Evolutionary conservation across 92 coral and sea anemone species (phyloP), one percentile per base, ranked within the genome.

Genomic region (Zoanthus sociatus): DNA sequence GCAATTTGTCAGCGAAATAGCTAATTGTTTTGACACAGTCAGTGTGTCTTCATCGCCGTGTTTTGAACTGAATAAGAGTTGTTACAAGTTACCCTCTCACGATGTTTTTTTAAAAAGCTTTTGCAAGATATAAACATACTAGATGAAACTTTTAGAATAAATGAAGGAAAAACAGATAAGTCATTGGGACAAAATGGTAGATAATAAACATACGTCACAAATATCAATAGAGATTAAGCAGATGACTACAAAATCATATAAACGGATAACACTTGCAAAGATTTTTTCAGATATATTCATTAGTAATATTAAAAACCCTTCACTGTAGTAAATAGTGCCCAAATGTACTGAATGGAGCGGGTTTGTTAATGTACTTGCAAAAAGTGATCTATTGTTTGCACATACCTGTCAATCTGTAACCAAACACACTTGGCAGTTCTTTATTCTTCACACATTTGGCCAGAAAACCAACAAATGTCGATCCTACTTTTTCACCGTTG

Each of bases 401-500:
- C 75, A 9, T 64, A 81, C 85, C 75, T 64, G 85, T 64, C 63
- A 81, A 18, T 14, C 66, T 66, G 85, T 20, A 81, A 48, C 85
- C 85, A 46, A 60, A 81, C 18, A 81, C 20, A 45, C 44, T 18
- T 0, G 85, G 75, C 30, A 81, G 20, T 14, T 81, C 73, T 5
- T n/a, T 71, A 51, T 81, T 81, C 48, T 63, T 81, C 33, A 44
- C 73, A 7, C 85, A 81, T 81, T 67, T 63, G 14, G 2, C 9
- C 30, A 45, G 66, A 31, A 81, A 81, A 16, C 85, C 85, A 67
- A 81, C 85, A 81, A 63, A 81, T 0, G 85, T 81, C 20, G 85
- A 18, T 50, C 58, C 44, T n/a, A 2, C 16, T 3, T 12, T 46
- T 66, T 64, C 7, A 21, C 30, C 17, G 6, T 15, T 30, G 50